These are phyloP conservation scores for Acanthosepion pharaonis DNA, from an alignment of 2,888 invertebrate genomes.

Conservation along the genomic window DNA sequence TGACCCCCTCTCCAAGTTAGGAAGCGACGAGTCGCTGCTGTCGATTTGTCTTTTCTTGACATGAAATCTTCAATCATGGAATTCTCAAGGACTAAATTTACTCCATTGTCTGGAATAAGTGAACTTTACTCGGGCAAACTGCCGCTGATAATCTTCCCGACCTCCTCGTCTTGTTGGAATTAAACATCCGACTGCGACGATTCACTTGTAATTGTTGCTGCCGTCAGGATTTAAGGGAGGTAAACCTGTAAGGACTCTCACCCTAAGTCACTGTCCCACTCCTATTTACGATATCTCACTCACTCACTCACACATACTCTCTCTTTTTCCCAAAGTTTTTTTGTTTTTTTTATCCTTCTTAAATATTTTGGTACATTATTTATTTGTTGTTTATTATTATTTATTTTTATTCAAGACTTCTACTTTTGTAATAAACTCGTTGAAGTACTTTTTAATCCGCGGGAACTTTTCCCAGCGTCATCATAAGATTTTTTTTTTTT, in stretches of 20 bases:
- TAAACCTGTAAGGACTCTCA: not conserved
- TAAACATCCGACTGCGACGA: not conserved
- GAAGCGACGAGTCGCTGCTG: not conserved
- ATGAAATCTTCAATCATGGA: not conserved
- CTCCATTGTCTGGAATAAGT: not conserved
- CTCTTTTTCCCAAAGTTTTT: too few relatives aligned
- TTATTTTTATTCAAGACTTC: too few relatives aligned
- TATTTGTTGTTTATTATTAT: too few relatives aligned
- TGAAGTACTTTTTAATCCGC: too few relatives aligned
- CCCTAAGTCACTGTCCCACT: too few relatives aligned
- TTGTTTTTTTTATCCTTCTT: too few relatives aligned
- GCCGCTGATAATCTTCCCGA: not conserved
- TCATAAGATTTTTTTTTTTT: too few relatives aligned
- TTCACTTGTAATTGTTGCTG: not conserved
- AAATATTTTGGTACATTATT: too few relatives aligned
- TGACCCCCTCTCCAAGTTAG: not conserved
- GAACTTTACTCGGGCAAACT: not conserved
- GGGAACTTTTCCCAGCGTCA: too few relatives aligned
- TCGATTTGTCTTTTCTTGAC: not conserved
- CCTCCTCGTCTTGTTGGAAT: not conserved
- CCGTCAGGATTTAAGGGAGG: constrained; percentile 2
- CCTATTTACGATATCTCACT: too few relatives aligned
- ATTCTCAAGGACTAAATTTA: not conserved
- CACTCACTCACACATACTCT: too few relatives aligned
- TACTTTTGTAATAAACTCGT: too few relatives aligned